Evolutionary conservation across 2,113 vertebrate species (phyloP).

Genomic region (Brienomyrus brachyistius): DNA sequence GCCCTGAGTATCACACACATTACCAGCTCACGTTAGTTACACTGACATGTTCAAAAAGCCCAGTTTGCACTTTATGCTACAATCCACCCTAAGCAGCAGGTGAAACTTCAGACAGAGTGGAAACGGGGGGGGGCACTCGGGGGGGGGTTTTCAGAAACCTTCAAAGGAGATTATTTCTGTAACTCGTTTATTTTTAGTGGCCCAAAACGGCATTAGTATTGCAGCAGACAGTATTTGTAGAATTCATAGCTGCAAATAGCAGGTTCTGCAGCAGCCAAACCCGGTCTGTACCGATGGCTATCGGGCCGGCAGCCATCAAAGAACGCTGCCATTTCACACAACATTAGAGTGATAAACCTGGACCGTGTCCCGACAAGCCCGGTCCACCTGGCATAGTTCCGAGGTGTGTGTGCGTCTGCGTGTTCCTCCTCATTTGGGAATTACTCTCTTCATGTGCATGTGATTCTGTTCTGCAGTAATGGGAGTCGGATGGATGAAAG

Average conservation of each 20-base stretch:
- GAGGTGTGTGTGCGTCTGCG: not conserved
- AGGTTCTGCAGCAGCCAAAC: not conserved
- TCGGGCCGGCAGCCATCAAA: not conserved
- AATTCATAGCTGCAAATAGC: slow-evolving; percentile 2
- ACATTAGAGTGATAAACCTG: slow-evolving; percentile 9
- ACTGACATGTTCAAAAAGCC: slow-evolving; percentile 28
- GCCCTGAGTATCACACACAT: not conserved
- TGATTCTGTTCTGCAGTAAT: not conserved
- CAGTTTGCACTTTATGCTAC: slow-evolving; percentile 36
- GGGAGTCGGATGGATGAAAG: not conserved
- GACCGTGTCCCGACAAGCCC: not conserved
- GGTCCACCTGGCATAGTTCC: not conserved
- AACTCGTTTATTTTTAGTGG: not conserved
- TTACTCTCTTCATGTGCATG: not conserved
- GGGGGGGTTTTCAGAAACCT: slow-evolving; percentile 14
- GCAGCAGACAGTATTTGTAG: not conserved
- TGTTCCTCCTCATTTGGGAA: not conserved
- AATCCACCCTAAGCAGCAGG: slow-evolving; percentile 61
- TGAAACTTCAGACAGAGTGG: slow-evolving; percentile 39
- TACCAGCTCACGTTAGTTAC: not conserved
- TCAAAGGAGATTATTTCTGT: slow-evolving; percentile 7
- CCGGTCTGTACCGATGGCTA: not conserved
- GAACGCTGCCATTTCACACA: not conserved
- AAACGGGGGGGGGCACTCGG: not conserved
- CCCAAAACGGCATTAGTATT: not conserved